These are phyloP conservation scores for Anhinga rufa DNA, from an alignment of 2,113 vertebrate species.

Conservation along the genomic window DNA sequence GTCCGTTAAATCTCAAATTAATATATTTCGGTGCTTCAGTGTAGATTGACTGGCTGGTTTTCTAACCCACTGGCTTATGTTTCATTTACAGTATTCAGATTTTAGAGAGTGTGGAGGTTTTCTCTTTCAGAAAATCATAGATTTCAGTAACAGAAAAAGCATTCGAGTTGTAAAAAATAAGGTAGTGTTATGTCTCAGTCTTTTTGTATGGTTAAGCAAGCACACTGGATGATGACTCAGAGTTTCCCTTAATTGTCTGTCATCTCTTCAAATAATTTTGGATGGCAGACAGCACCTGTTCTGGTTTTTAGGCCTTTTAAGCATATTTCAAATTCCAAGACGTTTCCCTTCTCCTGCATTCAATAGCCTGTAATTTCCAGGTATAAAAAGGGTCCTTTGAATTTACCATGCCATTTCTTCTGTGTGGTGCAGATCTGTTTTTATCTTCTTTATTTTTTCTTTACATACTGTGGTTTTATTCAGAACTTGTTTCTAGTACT, in stretches of 20 bases:
- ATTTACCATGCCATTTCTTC: neutral
- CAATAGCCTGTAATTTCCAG: neutral
- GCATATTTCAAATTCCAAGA: constrained; percentile 7
- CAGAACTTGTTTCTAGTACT: neutral
- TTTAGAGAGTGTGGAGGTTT: neutral
- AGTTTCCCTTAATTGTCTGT: neutral
- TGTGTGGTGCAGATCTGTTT: neutral
- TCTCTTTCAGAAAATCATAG: neutral
- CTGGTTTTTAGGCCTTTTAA: neutral
- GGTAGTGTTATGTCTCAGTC: neutral
- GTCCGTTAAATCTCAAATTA: neutral
- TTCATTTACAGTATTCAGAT: neutral
- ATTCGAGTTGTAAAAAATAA: neutral
- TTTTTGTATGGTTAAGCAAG: neutral
- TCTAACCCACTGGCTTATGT: neutral
- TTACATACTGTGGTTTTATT: neutral
- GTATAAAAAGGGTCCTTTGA: neutral
- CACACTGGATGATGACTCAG: neutral
- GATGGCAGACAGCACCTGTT: neutral
- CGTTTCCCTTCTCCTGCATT: neutral
- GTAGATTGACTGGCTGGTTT: neutral
- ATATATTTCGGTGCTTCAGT: neutral
- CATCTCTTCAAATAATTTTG: neutral
- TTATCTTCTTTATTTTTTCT: neutral
- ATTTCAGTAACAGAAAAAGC: neutral